Evolutionary conservation across 2,113 vertebrate species (phyloP).

Genomic region (Colistium nudipinnis): DNA sequence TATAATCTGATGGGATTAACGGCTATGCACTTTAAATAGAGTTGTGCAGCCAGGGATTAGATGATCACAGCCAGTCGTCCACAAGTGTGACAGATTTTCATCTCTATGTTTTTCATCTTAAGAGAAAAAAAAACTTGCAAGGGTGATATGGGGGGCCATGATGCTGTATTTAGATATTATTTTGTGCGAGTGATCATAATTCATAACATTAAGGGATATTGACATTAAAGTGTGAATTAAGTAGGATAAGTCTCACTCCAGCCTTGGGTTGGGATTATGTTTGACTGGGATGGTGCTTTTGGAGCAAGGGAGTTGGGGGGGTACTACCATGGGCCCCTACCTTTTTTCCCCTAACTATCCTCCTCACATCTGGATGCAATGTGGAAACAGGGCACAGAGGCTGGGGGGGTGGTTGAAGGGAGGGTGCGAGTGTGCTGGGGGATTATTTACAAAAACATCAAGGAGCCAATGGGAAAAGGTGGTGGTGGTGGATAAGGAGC

Average conservation of each 20-base stretch:
- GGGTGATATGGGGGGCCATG: neutral
- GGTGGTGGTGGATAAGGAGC: constrained; percentile 48
- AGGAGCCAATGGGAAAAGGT: constrained; percentile 62
- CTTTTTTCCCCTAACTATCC: constrained; percentile 57
- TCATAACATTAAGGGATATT: neutral
- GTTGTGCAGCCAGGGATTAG: constrained; percentile 68
- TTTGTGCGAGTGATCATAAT: neutral
- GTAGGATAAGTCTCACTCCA: neutral
- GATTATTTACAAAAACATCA: constrained; percentile 73
- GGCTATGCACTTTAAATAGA: constrained; percentile 75
- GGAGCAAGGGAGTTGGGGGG: constrained; percentile 7
- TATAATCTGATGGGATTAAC: constrained; percentile 78
- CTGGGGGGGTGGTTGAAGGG: constrained; percentile 60
- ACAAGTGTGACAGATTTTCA: constrained; percentile 54
- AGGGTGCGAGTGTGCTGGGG: constrained; percentile 62
- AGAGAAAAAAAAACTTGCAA: neutral
- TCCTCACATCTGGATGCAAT: constrained; percentile 81
- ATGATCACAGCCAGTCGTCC: constrained; percentile 55
- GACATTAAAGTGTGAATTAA: neutral
- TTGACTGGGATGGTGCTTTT: constrained; percentile 20
- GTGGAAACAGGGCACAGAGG: constrained; percentile 62
- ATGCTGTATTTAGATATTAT: neutral
- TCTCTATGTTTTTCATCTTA: constrained; percentile 35
- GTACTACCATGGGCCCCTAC: constrained; percentile 54
- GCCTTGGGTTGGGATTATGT: constrained; percentile 16